Percentiles rank a stretch among this genome's conserved stretches.
phyloP scores from a whole-genome alignment of 1,140 invertebrate species.

The Drosophila lacertosa region DNA sequence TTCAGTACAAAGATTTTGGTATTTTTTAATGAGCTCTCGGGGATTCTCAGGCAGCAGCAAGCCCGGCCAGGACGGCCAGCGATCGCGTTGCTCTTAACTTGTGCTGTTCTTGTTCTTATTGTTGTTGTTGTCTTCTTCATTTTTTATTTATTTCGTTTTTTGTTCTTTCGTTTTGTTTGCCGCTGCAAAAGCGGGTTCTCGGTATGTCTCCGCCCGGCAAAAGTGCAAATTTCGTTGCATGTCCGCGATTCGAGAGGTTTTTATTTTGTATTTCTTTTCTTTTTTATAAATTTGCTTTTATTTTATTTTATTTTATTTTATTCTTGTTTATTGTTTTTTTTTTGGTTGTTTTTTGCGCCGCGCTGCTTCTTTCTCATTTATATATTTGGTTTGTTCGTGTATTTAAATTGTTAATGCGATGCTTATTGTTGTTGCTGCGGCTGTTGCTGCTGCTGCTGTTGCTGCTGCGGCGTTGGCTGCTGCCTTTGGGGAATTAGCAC shows the following conservation, averaged over 20 bases:
- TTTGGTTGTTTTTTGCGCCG: neutral
- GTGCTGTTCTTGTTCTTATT: slow-evolving; percentile 20
- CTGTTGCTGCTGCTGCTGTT: slow-evolving; percentile 25
- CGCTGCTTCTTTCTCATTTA: slow-evolving; percentile 61
- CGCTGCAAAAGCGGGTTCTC: slow-evolving; percentile 42
- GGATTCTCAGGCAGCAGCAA: slow-evolving; percentile 63
- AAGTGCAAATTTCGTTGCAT: slow-evolving; percentile 74
- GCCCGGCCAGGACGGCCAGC: slow-evolving; percentile 5
- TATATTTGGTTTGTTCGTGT: slow-evolving; percentile 71
- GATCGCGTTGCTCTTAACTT: slow-evolving; percentile 16
- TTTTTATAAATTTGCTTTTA: slow-evolving; percentile 4
- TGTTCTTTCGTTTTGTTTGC: slow-evolving; percentile 39
- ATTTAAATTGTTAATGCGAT: slow-evolving; percentile 81
- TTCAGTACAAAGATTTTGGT: slow-evolving; percentile 84
- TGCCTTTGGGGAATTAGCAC: slow-evolving; percentile 78
- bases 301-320: slow-evolving; percentile 10
- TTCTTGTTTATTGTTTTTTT: neutral
- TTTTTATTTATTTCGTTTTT: slow-evolving; percentile 22
- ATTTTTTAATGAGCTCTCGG: slow-evolving; percentile 84
- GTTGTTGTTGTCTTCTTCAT: slow-evolving; percentile 26
- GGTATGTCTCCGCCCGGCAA: slow-evolving; percentile 49
- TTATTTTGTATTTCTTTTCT: neutral
- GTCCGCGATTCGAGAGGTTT: slow-evolving; percentile 29
- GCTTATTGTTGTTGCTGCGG: slow-evolving; percentile 18
- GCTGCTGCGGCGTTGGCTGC: slow-evolving; percentile 6